phyloP scores from a whole-genome alignment of 2,113 vertebrate genomes.

The Oreochromis niloticus region DNA sequence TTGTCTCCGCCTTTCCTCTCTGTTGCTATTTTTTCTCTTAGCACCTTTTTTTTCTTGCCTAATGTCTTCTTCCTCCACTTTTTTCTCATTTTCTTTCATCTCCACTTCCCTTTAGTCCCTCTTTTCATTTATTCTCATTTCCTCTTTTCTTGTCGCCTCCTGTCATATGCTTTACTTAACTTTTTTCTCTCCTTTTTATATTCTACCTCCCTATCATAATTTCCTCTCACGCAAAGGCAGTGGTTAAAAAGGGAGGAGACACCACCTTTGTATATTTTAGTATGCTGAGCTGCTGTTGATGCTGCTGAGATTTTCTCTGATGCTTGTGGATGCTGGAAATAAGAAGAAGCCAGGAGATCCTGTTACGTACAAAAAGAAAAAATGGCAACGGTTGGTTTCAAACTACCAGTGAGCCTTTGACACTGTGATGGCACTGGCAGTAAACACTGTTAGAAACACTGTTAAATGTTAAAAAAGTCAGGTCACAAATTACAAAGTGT shows the following conservation, averaged over 20 bases:
- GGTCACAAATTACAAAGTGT: not conserved
- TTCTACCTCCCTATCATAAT: not conserved
- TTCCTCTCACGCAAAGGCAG: not conserved
- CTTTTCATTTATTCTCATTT: slow-evolving; percentile 22
- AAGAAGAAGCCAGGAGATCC: not conserved
- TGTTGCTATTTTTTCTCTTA: not conserved
- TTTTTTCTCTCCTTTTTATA: not conserved
- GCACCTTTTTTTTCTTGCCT: not conserved
- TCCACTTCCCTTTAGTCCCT: not conserved
- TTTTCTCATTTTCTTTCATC: slow-evolving; percentile 26
- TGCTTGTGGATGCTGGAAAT: not conserved
- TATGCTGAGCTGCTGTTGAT: not conserved
- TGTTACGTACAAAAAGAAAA: not conserved
- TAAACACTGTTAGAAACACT: not conserved
- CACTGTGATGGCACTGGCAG: not conserved
- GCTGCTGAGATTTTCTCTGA: not conserved
- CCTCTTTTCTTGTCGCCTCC: not conserved
- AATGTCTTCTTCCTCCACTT: not conserved
- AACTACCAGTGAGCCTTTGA: not conserved
- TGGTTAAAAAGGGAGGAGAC: not conserved
- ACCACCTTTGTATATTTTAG: not conserved
- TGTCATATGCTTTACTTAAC: slow-evolving; percentile 1
- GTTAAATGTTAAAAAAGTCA: not conserved
- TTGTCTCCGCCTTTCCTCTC: not conserved
- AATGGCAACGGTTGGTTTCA: slow-evolving; percentile 15